phyloP scores from a whole-genome alignment of 2,888 invertebrate species.

The Noctua comes region DNA sequence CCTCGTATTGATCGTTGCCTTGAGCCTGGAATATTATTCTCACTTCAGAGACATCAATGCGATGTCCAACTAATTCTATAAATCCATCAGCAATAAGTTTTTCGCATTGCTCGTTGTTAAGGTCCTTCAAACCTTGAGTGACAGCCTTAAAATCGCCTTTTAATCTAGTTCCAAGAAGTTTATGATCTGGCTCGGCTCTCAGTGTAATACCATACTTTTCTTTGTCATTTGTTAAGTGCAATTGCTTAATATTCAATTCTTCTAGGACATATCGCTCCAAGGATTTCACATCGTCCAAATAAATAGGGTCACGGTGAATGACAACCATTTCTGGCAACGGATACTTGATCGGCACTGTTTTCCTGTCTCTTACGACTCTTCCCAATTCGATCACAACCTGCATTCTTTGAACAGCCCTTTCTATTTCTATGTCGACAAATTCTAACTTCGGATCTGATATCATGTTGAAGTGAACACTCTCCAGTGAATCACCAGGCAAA shows the following conservation, averaged over 20 bases:
- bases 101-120: conserved; percentile 95
- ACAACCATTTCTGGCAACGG: conserved; percentile 99
- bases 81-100: conserved; percentile 93
- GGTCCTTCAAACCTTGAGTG: conserved; percentile 94
- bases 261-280: conserved; percentile 96
- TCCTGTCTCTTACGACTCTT: conserved; percentile 97
- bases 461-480: conserved; percentile 98
- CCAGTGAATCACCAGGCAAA: conserved; percentile 88
- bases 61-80: conserved; percentile 94
- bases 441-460: conserved; percentile 93
- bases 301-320: conserved; percentile 95
- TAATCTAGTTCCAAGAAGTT: conserved; percentile 95
- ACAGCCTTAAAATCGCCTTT: conserved; percentile 97
- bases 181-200: conserved; percentile 98
- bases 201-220: conserved; percentile 97
- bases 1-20: conserved; percentile 94
- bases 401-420: conserved; percentile 97
- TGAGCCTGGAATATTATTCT: conserved; percentile 95
- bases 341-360: conserved; percentile 98
- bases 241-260: conserved; percentile 97
- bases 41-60: conserved; percentile 94
- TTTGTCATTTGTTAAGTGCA: conserved; percentile 97
- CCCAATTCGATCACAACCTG: conserved; percentile 98
- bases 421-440: conserved; percentile 96
- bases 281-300: conserved; percentile 94